phyloP scores from a whole-genome alignment of 2,113 vertebrate genomes.

The Sterrhoptilus dennistouni region DNA sequence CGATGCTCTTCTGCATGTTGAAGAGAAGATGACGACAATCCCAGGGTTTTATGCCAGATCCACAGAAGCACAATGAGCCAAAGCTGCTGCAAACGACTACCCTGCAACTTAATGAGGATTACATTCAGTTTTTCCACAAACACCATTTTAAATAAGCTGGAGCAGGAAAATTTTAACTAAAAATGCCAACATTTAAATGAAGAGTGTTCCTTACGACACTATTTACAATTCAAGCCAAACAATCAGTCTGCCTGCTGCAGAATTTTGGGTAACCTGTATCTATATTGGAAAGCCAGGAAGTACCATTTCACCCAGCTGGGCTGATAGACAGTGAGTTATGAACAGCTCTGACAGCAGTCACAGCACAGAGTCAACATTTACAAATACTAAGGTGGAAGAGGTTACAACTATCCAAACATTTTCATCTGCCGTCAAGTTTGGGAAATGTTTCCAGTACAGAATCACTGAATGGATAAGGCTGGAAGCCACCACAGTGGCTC shows the following conservation, averaged over 20 bases:
- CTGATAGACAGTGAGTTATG: neutral
- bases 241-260: neutral
- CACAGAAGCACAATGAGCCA: slow-evolving; percentile 9
- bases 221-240: slow-evolving; percentile 5
- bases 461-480: neutral
- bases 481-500: neutral
- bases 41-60: neutral
- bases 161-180: neutral
- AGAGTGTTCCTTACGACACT: neutral
- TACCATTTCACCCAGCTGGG: neutral
- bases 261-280: neutral
- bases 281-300: neutral
- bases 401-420: neutral
- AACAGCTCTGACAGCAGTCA: neutral
- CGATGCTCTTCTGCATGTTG: slow-evolving; percentile 9
- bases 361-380: neutral
- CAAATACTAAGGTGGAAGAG: neutral
- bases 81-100: neutral
- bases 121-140: neutral
- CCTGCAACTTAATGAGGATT: slow-evolving; percentile 19
- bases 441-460: neutral
- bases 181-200: neutral
- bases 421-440: neutral
- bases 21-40: neutral
- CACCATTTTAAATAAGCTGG: neutral